A percentile compares a stretch with the other conserved stretches of the same genome.
These are phyloP conservation scores for Tretioscincus oriximinensis DNA, from an alignment of 2,113 vertebrate genomes.

Conservation along the genomic window DNA sequence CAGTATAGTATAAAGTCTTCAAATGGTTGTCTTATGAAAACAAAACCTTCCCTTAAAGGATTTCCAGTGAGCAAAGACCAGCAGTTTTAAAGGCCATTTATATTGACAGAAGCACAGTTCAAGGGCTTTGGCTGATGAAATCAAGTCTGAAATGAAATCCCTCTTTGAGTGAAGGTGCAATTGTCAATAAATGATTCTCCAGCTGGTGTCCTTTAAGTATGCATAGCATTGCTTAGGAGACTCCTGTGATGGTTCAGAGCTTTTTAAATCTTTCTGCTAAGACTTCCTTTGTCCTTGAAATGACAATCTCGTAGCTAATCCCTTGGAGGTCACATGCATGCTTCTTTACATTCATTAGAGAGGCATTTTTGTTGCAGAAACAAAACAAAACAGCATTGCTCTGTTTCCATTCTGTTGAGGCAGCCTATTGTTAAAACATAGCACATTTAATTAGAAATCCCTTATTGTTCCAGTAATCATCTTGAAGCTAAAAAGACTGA, in stretches of 20 bases:
- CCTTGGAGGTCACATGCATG: not conserved
- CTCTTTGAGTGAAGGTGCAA: slow-evolving; percentile 16
- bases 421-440: not conserved
- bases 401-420: not conserved
- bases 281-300: slow-evolving; percentile 16
- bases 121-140: slow-evolving; percentile 2
- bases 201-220: not conserved
- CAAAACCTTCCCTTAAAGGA: not conserved
- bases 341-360: not conserved
- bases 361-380: slow-evolving; percentile 7
- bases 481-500: not conserved
- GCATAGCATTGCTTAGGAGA: not conserved
- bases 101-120: slow-evolving; percentile 4
- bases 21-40: not conserved
- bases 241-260: slow-evolving; percentile 1
- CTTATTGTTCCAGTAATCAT: not conserved
- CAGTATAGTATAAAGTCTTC: not conserved
- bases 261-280: not conserved
- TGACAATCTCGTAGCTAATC: not conserved
- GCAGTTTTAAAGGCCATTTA: not conserved
- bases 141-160: slow-evolving; percentile 26
- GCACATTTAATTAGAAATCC: slow-evolving; percentile 3
- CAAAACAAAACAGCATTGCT: not conserved
- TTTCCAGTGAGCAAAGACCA: not conserved
- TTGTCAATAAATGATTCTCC: slow-evolving; percentile 16